These are phyloP conservation scores for Pseudomyrmex dendroicus DNA, from an alignment of 1,140 invertebrate species.

Conservation along the genomic window DNA sequence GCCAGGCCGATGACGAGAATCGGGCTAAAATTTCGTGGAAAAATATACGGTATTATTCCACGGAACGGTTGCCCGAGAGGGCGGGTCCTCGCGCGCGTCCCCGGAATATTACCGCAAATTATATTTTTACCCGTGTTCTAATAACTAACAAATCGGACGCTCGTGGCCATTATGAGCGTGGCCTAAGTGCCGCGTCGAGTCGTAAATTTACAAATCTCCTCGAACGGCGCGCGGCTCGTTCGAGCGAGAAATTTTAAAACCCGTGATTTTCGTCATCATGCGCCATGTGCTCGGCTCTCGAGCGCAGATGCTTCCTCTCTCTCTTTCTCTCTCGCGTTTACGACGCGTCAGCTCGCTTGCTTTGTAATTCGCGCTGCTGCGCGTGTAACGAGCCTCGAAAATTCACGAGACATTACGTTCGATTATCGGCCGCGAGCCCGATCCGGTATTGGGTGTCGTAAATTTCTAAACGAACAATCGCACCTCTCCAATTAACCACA, in stretches of 20 bases:
- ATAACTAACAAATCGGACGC: conserved; percentile 49
- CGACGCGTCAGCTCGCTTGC: conserved; percentile 46
- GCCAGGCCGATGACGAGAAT: conserved; percentile 37
- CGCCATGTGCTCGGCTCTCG: conserved; percentile 32
- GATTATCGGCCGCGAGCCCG: conserved; percentile 41
- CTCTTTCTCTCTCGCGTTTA: conserved; percentile 18
- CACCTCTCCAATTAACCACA: conserved; percentile 27
- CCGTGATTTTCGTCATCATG: conserved; percentile 50
- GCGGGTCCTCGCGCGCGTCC: conserved; percentile 3
- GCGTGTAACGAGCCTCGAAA: conserved; percentile 56
- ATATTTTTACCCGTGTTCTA: conserved; percentile 46
- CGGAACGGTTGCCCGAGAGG: not conserved
- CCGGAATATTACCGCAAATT: conserved; percentile 43
- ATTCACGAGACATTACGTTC: conserved; percentile 62
- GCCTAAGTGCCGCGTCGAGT: conserved; percentile 40
- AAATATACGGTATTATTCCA: conserved; percentile 24
- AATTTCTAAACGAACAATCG: conserved; percentile 58
- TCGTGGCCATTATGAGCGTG: conserved; percentile 40
- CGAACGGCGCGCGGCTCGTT: conserved; percentile 21
- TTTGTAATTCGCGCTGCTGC: conserved; percentile 44
- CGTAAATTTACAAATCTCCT: conserved; percentile 55
- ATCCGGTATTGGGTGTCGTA: conserved; percentile 51
- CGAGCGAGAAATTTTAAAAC: conserved; percentile 49
- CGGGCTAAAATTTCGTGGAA: conserved; percentile 48
- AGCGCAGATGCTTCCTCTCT: conserved; percentile 37